Conservation (phyloP, 2,797 vertebrate species). For the Cebuella pygmaea region DNA sequence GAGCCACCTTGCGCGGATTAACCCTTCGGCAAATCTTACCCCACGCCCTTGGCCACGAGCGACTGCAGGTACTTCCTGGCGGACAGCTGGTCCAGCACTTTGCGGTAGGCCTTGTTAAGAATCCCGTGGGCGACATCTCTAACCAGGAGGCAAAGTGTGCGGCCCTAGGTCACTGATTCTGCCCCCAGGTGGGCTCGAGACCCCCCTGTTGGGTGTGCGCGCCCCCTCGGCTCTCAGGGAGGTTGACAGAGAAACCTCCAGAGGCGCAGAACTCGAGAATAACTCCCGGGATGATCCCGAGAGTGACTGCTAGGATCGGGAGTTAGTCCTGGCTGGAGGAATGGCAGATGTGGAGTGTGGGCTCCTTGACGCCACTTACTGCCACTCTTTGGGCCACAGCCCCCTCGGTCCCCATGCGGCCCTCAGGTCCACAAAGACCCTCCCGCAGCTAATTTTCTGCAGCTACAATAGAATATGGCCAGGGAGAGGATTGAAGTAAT, state of each 20-base stretch:
- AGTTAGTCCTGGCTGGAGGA: neutral
- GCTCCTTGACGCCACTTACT: neutral
- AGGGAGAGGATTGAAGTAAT: neutral
- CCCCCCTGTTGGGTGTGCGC: neutral
- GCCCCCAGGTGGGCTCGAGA: neutral
- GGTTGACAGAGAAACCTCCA: neutral
- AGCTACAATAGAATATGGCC: neutral
- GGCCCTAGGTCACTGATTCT: constrained; percentile 20
- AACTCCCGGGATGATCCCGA: neutral
- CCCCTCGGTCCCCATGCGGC: neutral
- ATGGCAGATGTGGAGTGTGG: neutral
- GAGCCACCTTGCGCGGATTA: neutral
- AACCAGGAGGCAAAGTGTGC: constrained; percentile 83
- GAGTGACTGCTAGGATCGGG: neutral
- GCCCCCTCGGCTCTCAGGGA: neutral
- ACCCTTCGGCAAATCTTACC: constrained; percentile 89
- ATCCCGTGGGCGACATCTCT: constrained; percentile 94
- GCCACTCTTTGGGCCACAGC: neutral
- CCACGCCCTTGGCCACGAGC: constrained; percentile 94
- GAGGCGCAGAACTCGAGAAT: neutral
- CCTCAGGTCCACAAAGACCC: neutral
- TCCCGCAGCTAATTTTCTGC: neutral
- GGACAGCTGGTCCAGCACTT: constrained; percentile 94
- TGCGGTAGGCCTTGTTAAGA: constrained; percentile 97
- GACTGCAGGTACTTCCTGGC: constrained; percentile 96